A percentile compares a stretch with the other conserved stretches of the same genome.
Conservation (phyloP, 2,113 vertebrate species). For the Catagonus wagneri region DNA sequence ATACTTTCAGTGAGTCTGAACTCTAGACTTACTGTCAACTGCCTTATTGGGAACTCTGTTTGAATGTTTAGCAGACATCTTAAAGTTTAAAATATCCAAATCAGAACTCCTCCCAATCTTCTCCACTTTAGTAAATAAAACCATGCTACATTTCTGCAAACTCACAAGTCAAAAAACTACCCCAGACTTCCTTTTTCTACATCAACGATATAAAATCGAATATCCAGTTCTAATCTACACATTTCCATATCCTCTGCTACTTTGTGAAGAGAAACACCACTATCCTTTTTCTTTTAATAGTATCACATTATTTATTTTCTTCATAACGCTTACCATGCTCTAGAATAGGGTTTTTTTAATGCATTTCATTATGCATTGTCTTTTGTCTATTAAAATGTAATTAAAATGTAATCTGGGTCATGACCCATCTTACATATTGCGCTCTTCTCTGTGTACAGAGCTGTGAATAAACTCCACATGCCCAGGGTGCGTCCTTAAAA, state of each 20-base stretch:
- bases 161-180: neutral
- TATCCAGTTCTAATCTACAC: neutral
- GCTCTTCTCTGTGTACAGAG: neutral
- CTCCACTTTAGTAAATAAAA: neutral
- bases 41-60: neutral
- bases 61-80: neutral
- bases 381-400: neutral
- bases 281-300: neutral
- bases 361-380: neutral
- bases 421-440: neutral
- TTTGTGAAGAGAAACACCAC: neutral
- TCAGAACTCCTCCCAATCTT: neutral
- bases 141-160: neutral
- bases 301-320: neutral
- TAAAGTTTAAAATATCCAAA: conserved; percentile 16
- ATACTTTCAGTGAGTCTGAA: conserved; percentile 19
- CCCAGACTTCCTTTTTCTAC: neutral
- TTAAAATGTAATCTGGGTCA: neutral
- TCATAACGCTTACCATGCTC: neutral
- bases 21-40: conserved; percentile 19
- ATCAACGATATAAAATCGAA: neutral
- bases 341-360: neutral
- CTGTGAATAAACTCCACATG: neutral
- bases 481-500: too few relatives aligned
- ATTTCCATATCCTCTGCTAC: neutral